These are phyloP conservation scores for Molanna angustata DNA, from an alignment of 2,888 invertebrate genomes.

Conservation along the genomic window DNA sequence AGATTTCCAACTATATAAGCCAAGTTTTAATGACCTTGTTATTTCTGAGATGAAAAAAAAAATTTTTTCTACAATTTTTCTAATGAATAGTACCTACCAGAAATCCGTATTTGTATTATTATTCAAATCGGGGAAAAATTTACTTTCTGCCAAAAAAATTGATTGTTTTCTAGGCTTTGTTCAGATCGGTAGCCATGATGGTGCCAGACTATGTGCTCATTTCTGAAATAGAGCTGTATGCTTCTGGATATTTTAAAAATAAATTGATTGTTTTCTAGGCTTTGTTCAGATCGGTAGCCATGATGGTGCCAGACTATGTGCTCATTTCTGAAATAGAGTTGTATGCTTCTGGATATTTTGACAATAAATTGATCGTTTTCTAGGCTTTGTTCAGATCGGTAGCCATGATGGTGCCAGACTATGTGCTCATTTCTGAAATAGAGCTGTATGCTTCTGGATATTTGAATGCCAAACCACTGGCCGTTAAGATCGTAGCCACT, in stretches of 20 bases:
- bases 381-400: conserved; percentile 89
- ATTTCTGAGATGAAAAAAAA: no score
- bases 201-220: conserved; percentile 95
- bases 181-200: conserved; percentile 97
- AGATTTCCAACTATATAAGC: no score
- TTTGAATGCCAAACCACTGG: conserved; percentile 79
- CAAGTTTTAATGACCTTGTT: no score
- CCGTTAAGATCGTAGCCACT: conserved; percentile 92
- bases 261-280: conserved; percentile 55
- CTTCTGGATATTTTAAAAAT: conserved; percentile 88
- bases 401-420: conserved; percentile 98
- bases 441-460: conserved; percentile 92
- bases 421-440: conserved; percentile 91
- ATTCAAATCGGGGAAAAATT: no score
- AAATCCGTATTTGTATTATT: no score
- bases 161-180: conserved; percentile 62
- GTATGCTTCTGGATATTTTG: conserved; percentile 89
- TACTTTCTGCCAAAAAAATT: no score
- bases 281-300: conserved; percentile 89
- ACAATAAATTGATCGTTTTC: conserved; percentile 39
- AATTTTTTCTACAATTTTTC: no score
- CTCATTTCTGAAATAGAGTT: conserved; percentile 92
- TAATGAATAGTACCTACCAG: no score
- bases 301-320: conserved; percentile 98
- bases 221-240: conserved; percentile 91